Percentiles rank a stretch among this genome's conserved stretches.
Evolutionary conservation across 2,888 invertebrate species (phyloP).

Genomic region (Amiota communis): DNA sequence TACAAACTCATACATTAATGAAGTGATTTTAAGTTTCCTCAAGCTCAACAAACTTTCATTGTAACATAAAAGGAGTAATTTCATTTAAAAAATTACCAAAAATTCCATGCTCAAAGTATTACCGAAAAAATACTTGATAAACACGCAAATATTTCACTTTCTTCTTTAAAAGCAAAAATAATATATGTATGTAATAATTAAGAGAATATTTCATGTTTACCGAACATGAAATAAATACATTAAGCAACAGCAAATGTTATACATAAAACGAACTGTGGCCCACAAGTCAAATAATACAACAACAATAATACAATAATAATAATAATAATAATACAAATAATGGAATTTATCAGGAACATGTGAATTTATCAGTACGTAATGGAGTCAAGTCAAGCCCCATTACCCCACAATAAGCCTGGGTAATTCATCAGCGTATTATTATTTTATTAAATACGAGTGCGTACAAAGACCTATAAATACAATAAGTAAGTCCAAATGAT

Average conservation of each 20-base stretch:
- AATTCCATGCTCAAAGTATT: neutral
- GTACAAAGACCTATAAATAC: neutral
- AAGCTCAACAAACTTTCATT: too few relatives aligned
- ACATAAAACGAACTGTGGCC: too few relatives aligned
- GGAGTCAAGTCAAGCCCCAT: conserved; percentile 9
- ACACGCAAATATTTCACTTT: conserved; percentile 16
- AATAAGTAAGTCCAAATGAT: neutral
- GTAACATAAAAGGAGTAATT: too few relatives aligned
- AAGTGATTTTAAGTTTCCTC: too few relatives aligned
- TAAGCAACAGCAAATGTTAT: conserved; percentile 1
- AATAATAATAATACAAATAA: neutral
- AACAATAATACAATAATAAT: conserved; percentile 8
- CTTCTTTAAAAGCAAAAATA: conserved; percentile 4
- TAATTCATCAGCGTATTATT: conserved; percentile 26
- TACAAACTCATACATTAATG: too few relatives aligned
- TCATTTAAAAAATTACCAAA: neutral
- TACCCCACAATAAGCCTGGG: conserved; percentile 10
- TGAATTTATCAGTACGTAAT: neutral
- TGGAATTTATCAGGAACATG: neutral
- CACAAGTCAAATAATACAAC: neutral
- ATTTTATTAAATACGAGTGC: conserved; percentile 18
- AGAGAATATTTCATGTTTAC: neutral
- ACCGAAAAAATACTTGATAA: neutral
- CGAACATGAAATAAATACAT: conserved; percentile 7
- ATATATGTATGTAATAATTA: neutral